Conservation (phyloP, 1,140 invertebrate genomes). For the Brachionus plicatilis region DNA sequence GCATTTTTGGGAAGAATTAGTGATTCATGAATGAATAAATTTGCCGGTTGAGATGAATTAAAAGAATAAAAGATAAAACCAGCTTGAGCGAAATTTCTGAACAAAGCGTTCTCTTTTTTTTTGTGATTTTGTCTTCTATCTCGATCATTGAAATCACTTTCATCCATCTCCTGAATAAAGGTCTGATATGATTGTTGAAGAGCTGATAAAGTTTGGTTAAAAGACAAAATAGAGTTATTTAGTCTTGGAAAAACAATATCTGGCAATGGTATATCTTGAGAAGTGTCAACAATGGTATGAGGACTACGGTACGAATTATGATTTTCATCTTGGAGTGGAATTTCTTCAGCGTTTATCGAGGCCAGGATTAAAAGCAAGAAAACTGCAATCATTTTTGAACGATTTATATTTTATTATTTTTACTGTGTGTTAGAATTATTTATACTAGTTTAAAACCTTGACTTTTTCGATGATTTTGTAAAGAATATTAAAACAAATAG, state of each 20-base stretch:
- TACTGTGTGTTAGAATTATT: background rate
- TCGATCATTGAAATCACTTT: background rate
- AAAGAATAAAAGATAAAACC: slow-evolving; percentile 5
- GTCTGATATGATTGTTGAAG: background rate
- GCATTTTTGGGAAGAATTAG: background rate
- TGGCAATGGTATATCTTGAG: background rate
- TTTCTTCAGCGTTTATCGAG: background rate
- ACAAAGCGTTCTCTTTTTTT: background rate
- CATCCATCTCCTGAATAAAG: background rate
- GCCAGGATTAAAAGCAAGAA: background rate
- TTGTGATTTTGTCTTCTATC: background rate
- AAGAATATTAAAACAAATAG: background rate
- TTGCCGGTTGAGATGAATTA: background rate
- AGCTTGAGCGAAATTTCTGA: background rate
- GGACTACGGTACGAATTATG: background rate
- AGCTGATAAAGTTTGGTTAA: background rate
- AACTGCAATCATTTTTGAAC: background rate
- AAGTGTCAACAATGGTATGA: background rate
- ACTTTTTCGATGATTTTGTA: background rate
- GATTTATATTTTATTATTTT: background rate
- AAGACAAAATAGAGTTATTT: background rate
- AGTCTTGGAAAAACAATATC: background rate
- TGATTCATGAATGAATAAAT: background rate
- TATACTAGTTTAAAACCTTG: background rate
- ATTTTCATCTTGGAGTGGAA: background rate